These are phyloP conservation scores for Ophthalmolycus amberensis DNA, from an alignment of 2,113 vertebrate genomes.

Conservation along the genomic window DNA sequence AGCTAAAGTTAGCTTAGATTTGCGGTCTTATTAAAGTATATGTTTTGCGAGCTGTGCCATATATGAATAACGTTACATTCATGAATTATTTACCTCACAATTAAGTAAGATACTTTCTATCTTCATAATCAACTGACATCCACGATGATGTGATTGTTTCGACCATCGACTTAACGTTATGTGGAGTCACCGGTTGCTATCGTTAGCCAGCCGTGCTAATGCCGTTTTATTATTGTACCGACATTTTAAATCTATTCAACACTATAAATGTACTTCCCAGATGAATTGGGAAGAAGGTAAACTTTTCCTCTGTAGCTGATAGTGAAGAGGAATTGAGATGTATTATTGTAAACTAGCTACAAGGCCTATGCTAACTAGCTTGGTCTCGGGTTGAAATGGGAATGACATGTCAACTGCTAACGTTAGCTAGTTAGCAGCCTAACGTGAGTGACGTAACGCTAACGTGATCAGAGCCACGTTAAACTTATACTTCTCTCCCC, in stretches of 20 bases:
- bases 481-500: background rate
- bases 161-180: too few species aligned
- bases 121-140: background rate
- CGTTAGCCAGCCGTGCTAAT: conserved; percentile 54
- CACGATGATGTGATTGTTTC: background rate
- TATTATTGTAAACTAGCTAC: background rate
- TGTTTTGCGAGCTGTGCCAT: background rate
- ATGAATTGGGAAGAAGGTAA: too few species aligned
- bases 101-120: background rate
- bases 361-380: background rate
- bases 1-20: conserved; percentile 45
- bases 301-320: background rate
- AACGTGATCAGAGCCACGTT: background rate
- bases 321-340: background rate
- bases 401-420: background rate
- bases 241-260: background rate
- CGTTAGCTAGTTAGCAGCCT: background rate
- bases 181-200: conserved; percentile 31
- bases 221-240: background rate
- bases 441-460: background rate
- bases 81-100: rapidly evolving
- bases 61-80: background rate
- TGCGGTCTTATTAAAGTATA: background rate
- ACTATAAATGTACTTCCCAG: too few species aligned
- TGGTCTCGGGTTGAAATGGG: background rate